A percentile compares a stretch with the other conserved stretches of the same genome.
These are phyloP conservation scores for Aphis gossypii DNA, from an alignment of 1,140 invertebrate species.

Conservation along the genomic window DNA sequence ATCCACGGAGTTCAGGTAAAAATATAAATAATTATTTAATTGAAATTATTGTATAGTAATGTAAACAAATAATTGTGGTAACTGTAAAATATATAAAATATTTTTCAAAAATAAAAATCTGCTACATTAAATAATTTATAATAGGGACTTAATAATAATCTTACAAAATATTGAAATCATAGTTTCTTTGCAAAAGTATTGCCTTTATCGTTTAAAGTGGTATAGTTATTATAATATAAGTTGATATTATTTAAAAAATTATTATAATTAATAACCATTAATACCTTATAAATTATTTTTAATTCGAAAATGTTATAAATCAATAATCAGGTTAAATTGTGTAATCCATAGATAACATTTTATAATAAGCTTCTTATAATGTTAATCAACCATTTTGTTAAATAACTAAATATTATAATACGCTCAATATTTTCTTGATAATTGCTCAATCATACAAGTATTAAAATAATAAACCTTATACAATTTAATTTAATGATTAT, in stretches of 20 bases:
- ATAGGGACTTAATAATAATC: too few species aligned
- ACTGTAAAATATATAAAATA: too few species aligned
- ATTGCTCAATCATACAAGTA: background rate
- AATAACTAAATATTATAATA: too few species aligned
- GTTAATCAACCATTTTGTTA: too few species aligned
- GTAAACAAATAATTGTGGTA: too few species aligned
- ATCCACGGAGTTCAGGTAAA: too few species aligned
- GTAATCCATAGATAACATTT: background rate
- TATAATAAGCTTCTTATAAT: background rate
- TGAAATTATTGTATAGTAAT: too few species aligned
- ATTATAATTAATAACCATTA: background rate
- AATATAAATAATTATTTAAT: too few species aligned
- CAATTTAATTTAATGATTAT: background rate
- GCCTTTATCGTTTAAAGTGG: background rate
- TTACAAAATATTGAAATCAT: background rate
- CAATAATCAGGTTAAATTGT: background rate
- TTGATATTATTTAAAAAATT: background rate
- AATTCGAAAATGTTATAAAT: background rate
- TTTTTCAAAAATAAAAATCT: too few species aligned
- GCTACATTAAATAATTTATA: too few species aligned
- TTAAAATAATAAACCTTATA: background rate
- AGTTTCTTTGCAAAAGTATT: background rate
- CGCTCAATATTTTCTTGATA: too few species aligned
- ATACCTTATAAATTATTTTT: background rate
- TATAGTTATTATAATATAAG: background rate